Evolutionary conservation across 2,888 invertebrate genomes (phyloP).

Genomic region (Chrysolina haemoptera): DNA sequence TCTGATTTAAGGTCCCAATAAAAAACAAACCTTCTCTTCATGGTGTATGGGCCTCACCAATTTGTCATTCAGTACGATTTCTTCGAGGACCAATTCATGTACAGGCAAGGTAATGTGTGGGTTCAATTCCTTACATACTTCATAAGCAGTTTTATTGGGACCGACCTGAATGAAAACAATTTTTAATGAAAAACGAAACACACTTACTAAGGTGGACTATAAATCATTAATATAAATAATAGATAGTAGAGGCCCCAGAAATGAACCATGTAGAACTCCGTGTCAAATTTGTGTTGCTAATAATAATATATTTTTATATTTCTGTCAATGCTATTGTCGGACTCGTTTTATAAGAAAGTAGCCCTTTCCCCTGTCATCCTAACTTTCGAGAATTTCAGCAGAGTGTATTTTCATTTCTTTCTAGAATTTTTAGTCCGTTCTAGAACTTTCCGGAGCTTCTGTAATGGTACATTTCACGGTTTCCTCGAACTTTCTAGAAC

Average conservation of each 20-base stretch:
- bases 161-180: conserved; percentile 74
- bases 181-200: neutral
- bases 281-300: no score
- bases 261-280: neutral
- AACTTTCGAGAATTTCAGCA: no score
- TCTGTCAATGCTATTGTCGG: no score
- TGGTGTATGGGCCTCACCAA: conserved; percentile 85
- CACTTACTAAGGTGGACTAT: neutral
- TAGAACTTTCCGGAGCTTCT: no score
- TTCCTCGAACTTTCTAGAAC: no score
- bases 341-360: no score
- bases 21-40: conserved; percentile 74
- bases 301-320: no score
- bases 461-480: no score
- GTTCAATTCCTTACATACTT: conserved; percentile 81
- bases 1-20: neutral
- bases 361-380: no score
- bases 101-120: conserved; percentile 77
- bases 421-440: no score
- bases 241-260: conserved; percentile 26
- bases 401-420: no score
- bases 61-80: conserved; percentile 83
- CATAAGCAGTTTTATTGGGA: conserved; percentile 83
- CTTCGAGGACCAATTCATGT: conserved; percentile 83
- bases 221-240: neutral